Evolutionary conservation across 2,888 invertebrate genomes (phyloP).

Genomic region (Mythimna albipuncta): DNA sequence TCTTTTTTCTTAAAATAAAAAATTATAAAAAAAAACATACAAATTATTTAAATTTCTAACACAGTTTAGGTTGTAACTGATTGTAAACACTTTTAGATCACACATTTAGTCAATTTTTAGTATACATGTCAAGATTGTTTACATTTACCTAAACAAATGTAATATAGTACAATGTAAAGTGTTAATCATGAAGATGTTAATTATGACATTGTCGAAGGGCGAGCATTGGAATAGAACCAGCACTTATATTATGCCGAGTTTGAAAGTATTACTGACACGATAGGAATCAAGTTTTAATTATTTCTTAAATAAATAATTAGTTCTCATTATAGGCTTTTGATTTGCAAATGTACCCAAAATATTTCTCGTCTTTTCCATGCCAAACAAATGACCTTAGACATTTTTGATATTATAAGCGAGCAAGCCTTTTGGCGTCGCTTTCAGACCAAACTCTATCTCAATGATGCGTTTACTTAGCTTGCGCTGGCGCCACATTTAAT

Average conservation of each 20-base stretch:
- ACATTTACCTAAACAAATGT: too few relatives aligned
- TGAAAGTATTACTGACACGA: not conserved
- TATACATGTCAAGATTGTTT: too few relatives aligned
- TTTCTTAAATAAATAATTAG: not conserved
- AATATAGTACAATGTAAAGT: too few relatives aligned
- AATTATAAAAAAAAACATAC: too few relatives aligned
- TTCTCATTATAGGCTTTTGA: not conserved
- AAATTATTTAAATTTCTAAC: too few relatives aligned
- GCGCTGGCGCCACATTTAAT: not conserved
- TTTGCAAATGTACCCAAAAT: not conserved
- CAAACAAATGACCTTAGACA: too few relatives aligned
- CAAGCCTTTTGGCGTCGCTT: not conserved
- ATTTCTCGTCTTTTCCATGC: not conserved
- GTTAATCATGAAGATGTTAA: not conserved
- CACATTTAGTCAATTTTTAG: too few relatives aligned
- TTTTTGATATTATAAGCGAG: not conserved
- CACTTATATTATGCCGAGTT: not conserved
- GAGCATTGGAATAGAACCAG: not conserved
- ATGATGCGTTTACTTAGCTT: slow-evolving; percentile 19
- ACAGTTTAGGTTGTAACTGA: too few relatives aligned
- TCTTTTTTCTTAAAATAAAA: too few relatives aligned
- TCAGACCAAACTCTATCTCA: not conserved
- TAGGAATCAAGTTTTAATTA: not conserved
- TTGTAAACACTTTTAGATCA: too few relatives aligned
- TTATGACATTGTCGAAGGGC: not conserved